These are phyloP conservation scores for Cydia amplana DNA, from an alignment of 1,140 invertebrate genomes.

Conservation along the genomic window DNA sequence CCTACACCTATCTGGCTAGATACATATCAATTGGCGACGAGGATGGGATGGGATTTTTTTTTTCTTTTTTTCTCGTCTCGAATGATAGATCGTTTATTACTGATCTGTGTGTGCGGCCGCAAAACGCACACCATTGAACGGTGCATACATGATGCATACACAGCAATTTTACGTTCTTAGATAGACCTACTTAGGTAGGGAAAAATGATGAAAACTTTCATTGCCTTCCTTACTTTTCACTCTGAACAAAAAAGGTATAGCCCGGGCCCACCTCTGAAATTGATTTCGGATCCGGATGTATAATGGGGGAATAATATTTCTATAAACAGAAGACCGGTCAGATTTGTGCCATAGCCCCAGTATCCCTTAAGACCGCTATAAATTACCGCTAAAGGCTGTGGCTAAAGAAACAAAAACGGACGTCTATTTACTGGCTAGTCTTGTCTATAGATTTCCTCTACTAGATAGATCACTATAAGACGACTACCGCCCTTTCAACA, in stretches of 20 bases:
- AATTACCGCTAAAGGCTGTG: slow-evolving; percentile 45
- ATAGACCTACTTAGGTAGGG: no score
- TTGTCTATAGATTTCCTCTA: not conserved
- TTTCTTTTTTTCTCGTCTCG: no score
- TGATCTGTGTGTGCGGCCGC: no score
- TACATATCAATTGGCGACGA: no score
- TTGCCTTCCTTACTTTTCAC: not conserved
- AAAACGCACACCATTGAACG: no score
- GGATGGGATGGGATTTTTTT: no score
- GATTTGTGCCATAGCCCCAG: slow-evolving; percentile 34
- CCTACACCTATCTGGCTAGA: no score
- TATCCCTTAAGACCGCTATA: slow-evolving; percentile 53
- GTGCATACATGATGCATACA: no score
- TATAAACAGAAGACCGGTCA: slow-evolving; percentile 6
- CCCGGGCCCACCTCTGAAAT: not conserved
- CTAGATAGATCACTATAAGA: not conserved
- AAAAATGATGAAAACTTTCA: no score
- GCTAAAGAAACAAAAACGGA: slow-evolving; percentile 37
- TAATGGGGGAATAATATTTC: slow-evolving; percentile 25
- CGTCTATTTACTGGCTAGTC: slow-evolving; percentile 48
- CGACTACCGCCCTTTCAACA: no score
- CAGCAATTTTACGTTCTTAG: no score
- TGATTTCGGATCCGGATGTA: slow-evolving; percentile 12
- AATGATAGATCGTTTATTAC: no score
- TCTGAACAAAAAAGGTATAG: not conserved